Evolutionary conservation across 2,113 vertebrate genomes (phyloP).

Genomic region (Caracal caracal): DNA sequence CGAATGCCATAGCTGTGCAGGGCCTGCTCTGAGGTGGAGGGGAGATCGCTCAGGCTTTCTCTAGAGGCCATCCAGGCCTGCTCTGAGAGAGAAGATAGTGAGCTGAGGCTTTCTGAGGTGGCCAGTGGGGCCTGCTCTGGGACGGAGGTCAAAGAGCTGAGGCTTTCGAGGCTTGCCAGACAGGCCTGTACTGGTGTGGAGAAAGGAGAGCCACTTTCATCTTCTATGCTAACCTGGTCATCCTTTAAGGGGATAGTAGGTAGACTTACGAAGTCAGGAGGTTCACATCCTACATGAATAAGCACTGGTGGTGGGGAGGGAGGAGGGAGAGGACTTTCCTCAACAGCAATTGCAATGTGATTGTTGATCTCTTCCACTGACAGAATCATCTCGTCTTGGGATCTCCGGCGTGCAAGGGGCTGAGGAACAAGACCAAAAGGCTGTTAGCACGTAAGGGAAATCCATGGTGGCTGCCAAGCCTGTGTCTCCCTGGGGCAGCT

Average conservation of each 20-base stretch:
- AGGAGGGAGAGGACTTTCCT: neutral
- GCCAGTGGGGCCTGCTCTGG: slow-evolving; percentile 61
- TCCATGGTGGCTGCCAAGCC: neutral
- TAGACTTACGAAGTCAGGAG: neutral
- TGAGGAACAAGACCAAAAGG: slow-evolving; percentile 40
- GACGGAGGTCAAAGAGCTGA: slow-evolving; percentile 41
- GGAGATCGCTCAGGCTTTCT: slow-evolving; percentile 45
- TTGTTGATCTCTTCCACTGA: neutral
- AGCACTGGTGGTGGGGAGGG: neutral
- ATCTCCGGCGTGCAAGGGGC: neutral
- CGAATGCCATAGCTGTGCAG: neutral
- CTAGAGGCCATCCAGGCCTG: neutral
- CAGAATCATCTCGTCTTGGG: neutral
- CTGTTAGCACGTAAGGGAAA: slow-evolving; percentile 29
- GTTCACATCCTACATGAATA: neutral
- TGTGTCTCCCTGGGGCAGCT: neutral
- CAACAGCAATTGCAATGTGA: neutral
- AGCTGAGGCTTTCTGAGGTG: slow-evolving; percentile 63
- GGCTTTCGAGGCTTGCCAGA: slow-evolving; percentile 56
- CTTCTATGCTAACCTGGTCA: slow-evolving; percentile 51
- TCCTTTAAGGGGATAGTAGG: slow-evolving; percentile 29
- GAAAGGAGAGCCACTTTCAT: slow-evolving; percentile 3
- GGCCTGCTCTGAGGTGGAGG: slow-evolving; percentile 41
- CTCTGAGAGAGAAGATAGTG: neutral
- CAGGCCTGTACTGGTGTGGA: neutral